These are phyloP conservation scores for Drosophila navojoa DNA, from an alignment of 1,140 invertebrate genomes.

Conservation along the genomic window DNA sequence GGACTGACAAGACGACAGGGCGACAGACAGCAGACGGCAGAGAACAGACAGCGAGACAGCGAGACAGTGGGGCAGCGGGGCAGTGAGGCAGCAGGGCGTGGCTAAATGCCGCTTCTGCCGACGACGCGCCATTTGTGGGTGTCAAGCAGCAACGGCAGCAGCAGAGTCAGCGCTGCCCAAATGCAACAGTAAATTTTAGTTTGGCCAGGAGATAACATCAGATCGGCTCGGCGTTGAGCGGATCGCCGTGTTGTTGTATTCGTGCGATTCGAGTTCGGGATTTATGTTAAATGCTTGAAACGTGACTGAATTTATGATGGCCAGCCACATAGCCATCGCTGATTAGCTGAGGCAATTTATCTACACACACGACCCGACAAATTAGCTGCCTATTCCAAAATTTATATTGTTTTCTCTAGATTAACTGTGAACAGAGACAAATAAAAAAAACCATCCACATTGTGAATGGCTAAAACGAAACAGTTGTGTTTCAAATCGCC, in stretches of 20 bases:
- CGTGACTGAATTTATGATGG: slow-evolving; percentile 81
- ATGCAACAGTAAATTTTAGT: slow-evolving; percentile 77
- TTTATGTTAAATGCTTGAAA: slow-evolving; percentile 78
- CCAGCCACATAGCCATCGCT: slow-evolving; percentile 38
- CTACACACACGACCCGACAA: slow-evolving; percentile 27
- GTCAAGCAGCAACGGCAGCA: slow-evolving; percentile 59
- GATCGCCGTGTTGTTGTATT: slow-evolving; percentile 1
- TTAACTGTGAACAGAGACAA: slow-evolving; percentile 34
- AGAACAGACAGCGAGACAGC: neutral
- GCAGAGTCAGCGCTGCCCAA: slow-evolving; percentile 19
- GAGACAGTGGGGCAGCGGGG: neutral
- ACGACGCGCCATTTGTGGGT: slow-evolving; percentile 74
- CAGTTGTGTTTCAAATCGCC: slow-evolving; percentile 18
- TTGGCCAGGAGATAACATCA: slow-evolving; percentile 75
- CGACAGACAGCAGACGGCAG: neutral
- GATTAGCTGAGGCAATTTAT: slow-evolving; percentile 59
- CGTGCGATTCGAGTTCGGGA: slow-evolving; percentile 33
- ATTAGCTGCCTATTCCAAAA: slow-evolving; percentile 34
- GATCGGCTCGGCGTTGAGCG: slow-evolving; percentile 27
- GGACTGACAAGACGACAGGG: slow-evolving; percentile 20
- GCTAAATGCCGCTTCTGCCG: slow-evolving; percentile 29
- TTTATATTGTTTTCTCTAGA: slow-evolving; percentile 72
- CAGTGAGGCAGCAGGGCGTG: slow-evolving; percentile 18
- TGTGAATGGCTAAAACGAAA: slow-evolving; percentile 2
- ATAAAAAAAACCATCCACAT: neutral